Conservation (phyloP, 2,797 vertebrate genomes). For the Argentina silus region DNA sequence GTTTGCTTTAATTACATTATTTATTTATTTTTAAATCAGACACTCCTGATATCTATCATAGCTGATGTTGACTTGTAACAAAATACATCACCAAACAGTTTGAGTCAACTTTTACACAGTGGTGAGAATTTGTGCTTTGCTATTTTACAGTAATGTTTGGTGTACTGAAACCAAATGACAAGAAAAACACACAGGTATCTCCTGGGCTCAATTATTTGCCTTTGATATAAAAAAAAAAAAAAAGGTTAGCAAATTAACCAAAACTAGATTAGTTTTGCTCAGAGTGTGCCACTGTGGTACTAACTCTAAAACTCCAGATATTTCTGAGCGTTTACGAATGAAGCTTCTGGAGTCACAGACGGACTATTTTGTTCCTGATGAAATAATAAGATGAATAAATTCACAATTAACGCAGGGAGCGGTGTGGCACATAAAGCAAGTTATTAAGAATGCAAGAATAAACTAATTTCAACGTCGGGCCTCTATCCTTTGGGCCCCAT, state of each 20-base stretch:
- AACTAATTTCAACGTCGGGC: slow-evolving; percentile 39
- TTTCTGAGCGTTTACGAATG: neutral
- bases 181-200: neutral
- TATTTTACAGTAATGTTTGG: neutral
- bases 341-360: neutral
- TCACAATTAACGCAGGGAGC: slow-evolving; percentile 30
- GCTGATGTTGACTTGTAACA: neutral
- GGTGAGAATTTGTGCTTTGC: neutral
- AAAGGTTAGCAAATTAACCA: neutral
- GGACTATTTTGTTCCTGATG: slow-evolving; percentile 38
- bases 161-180: neutral
- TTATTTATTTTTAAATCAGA: neutral
- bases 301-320: neutral
- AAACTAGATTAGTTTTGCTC: neutral
- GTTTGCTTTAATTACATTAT: slow-evolving; percentile 9
- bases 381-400: slow-evolving; percentile 45
- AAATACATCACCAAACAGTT: too few relatives aligned
- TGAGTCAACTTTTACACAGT: neutral
- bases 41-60: neutral
- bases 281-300: neutral
- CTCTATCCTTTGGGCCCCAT: slow-evolving; percentile 32
- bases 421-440: slow-evolving; percentile 29
- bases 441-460: slow-evolving; percentile 38
- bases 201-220: neutral
- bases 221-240: too few relatives aligned